A percentile compares a stretch with the other conserved stretches of the same genome.
Conservation (phyloP, 2,888 invertebrate species). For the Microplitis manilae region DNA sequence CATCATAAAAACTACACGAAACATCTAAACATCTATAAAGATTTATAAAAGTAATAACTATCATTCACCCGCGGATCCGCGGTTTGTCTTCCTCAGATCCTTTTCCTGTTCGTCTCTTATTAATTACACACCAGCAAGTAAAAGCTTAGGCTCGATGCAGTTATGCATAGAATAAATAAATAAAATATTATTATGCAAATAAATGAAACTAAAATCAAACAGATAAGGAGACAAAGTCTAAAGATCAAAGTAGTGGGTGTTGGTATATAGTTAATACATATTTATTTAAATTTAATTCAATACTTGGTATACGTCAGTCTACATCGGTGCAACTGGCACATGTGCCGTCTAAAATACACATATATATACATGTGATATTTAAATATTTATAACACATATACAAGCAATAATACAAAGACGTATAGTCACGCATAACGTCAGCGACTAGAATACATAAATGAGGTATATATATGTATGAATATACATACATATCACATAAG, state of each 20-base stretch:
- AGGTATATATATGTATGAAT: neutral
- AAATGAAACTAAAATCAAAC: neutral
- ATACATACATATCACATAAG: neutral
- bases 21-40: neutral
- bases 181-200: neutral
- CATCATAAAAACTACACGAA: neutral
- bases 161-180: neutral
- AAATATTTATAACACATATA: constrained; percentile 5
- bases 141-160: neutral
- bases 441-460: constrained; percentile 27
- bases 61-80: neutral
- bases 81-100: neutral
- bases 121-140: neutral
- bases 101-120: neutral
- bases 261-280: neutral
- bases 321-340: neutral
- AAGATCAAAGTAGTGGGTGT: neutral
- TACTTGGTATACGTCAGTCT: neutral
- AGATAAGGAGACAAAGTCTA: neutral
- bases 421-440: constrained; percentile 22
- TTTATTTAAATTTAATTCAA: neutral
- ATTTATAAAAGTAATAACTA: neutral
- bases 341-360: neutral
- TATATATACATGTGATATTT: neutral
- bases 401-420: constrained; percentile 18